Conservation (phyloP, 2,888 invertebrate species). For the Pachycephus smyrnensis region DNA sequence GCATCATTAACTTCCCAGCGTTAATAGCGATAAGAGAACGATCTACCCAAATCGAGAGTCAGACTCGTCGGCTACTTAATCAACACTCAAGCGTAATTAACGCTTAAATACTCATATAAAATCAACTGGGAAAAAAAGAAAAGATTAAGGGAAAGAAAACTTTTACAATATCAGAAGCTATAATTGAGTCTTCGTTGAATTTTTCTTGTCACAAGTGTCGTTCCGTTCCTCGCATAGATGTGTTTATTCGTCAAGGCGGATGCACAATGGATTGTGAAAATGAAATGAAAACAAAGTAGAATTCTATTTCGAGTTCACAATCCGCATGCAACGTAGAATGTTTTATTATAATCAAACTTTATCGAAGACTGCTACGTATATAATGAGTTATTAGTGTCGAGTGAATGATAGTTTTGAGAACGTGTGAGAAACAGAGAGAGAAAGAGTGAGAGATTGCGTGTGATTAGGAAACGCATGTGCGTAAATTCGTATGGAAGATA, state of each 20-base stretch:
- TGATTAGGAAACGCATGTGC: not conserved
- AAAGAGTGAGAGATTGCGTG: not conserved
- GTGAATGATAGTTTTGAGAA: not conserved
- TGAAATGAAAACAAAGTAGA: slow-evolving; percentile 5
- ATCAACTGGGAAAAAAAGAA: not conserved
- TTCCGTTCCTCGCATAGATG: slow-evolving; percentile 26
- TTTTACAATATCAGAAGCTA: not conserved
- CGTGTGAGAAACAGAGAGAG: not conserved
- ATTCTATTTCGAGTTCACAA: slow-evolving; percentile 12
- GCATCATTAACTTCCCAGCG: not conserved
- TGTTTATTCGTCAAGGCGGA: slow-evolving; percentile 23
- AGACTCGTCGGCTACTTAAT: not conserved
- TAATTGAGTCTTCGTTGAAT: not conserved
- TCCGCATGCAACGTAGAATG: not conserved
- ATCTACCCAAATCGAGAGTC: not conserved
- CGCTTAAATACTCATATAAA: not conserved
- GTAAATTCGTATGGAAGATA: not conserved
- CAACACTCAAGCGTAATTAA: not conserved
- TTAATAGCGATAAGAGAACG: not conserved
- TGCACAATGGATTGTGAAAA: slow-evolving; percentile 18
- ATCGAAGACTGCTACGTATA: slow-evolving; percentile 4
- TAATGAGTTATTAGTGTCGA: not conserved
- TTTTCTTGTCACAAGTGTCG: slow-evolving; percentile 4
- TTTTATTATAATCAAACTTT: slow-evolving; percentile 5
- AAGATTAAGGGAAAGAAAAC: not conserved